A percentile compares a stretch with the other conserved stretches of the same genome.
These are phyloP conservation scores for Trematomus bernacchii DNA, from an alignment of 2,797 vertebrate species.

Conservation along the genomic window DNA sequence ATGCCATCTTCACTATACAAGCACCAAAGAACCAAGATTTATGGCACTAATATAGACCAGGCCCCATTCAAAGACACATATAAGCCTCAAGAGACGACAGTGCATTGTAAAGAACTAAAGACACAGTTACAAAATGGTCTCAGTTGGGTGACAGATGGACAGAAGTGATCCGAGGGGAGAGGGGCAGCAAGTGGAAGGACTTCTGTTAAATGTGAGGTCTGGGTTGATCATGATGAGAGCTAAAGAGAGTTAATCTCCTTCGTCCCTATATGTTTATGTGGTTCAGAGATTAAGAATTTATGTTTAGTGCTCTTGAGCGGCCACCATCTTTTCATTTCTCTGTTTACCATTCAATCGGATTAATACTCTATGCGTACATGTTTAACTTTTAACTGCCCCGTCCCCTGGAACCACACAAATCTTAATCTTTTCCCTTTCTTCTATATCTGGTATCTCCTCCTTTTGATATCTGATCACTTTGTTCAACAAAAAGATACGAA, in stretches of 20 bases:
- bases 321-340: slow-evolving; percentile 14
- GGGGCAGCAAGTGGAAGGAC: slow-evolving; percentile 1
- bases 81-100: slow-evolving; percentile 6
- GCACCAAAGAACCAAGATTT: slow-evolving; percentile 51
- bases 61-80: slow-evolving; percentile 4
- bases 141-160: slow-evolving; percentile 60
- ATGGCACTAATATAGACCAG: slow-evolving; percentile 55
- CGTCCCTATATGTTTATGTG: slow-evolving; percentile 34
- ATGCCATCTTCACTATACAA: slow-evolving; percentile 42
- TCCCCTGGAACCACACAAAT: background rate
- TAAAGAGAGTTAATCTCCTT: slow-evolving; percentile 46
- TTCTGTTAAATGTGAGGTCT: slow-evolving; percentile 55
- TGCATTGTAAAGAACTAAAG: slow-evolving; percentile 11
- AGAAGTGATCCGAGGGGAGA: slow-evolving; percentile 14
- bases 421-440: background rate
- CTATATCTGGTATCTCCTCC: slow-evolving; percentile 15
- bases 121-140: slow-evolving; percentile 28
- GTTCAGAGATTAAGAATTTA: slow-evolving; percentile 37
- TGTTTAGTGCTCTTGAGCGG: background rate
- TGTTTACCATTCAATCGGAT: slow-evolving; percentile 14
- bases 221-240: slow-evolving; percentile 33
- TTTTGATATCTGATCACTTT: slow-evolving; percentile 34
- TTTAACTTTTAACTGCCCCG: slow-evolving; percentile 7
- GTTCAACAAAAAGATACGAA: slow-evolving; percentile 23
- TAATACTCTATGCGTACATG: background rate